Evolutionary conservation across 2,888 invertebrate genomes (phyloP).

Genomic region (Troides oblongomaculatus): DNA sequence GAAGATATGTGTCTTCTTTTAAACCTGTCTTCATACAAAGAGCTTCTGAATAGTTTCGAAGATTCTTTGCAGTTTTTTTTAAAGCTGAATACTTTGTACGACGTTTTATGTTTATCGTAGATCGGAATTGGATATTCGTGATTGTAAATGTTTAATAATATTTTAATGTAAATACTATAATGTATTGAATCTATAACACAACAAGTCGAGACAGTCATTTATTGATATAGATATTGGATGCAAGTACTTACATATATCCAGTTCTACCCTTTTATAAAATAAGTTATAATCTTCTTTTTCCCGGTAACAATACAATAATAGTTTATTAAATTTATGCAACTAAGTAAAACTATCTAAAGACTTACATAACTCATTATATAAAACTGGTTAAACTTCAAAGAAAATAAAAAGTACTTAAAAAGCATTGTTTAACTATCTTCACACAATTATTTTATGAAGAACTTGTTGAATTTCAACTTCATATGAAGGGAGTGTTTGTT

Average conservation of each 20-base stretch:
- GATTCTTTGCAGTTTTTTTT: not conserved
- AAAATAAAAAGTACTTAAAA: not conserved
- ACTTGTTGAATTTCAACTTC: not conserved
- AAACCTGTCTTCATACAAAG: not conserved
- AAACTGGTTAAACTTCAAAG: too few relatives aligned
- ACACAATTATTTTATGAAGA: not conserved
- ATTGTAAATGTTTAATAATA: not conserved
- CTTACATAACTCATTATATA: too few relatives aligned
- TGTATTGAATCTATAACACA: too few relatives aligned
- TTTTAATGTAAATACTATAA: not conserved
- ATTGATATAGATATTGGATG: too few relatives aligned
- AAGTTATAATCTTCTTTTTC: too few relatives aligned
- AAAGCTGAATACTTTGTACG: not conserved
- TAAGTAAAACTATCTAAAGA: too few relatives aligned
- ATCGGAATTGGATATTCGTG: not conserved
- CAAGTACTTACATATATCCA: too few relatives aligned
- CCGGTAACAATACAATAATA: too few relatives aligned
- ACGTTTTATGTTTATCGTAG: not conserved
- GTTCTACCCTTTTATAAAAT: too few relatives aligned
- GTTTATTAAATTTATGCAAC: too few relatives aligned
- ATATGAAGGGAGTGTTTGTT: not conserved
- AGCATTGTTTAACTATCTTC: not conserved
- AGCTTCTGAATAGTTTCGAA: not conserved
- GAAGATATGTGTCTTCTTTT: slow-evolving; percentile 10
- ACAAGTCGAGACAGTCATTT: too few relatives aligned